phyloP scores from a whole-genome alignment of 2,888 invertebrate species.

The Parnassius orleans region DNA sequence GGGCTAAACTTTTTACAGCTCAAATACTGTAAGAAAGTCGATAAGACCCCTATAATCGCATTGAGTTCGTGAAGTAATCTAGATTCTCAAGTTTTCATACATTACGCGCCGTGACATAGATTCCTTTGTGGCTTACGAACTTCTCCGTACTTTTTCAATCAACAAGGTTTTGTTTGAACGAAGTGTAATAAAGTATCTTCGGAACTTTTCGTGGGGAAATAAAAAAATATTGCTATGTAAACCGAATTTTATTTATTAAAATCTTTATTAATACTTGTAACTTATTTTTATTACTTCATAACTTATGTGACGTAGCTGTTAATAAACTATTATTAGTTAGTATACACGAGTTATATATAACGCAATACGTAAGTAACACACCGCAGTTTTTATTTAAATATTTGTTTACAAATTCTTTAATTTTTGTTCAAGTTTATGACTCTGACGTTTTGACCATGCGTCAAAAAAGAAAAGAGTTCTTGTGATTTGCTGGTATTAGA shows the following conservation, averaged over 20 bases:
- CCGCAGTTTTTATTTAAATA: too few relatives aligned
- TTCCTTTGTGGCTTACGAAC: constrained; percentile 28
- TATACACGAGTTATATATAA: too few relatives aligned
- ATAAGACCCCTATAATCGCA: constrained; percentile 63
- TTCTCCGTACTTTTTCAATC: constrained; percentile 28
- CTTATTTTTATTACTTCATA: too few relatives aligned
- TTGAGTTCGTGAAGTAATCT: constrained; percentile 51
- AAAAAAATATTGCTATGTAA: constrained; percentile 1
- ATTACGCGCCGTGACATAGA: constrained; percentile 28
- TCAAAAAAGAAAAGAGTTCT: too few relatives aligned
- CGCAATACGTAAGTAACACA: too few relatives aligned
- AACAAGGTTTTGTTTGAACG: constrained; percentile 26
- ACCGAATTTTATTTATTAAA: not conserved
- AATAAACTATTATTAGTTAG: too few relatives aligned
- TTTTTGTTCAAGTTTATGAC: too few relatives aligned
- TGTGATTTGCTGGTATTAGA: too few relatives aligned
- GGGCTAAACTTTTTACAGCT: constrained; percentile 73
- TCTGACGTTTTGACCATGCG: too few relatives aligned
- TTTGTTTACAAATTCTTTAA: too few relatives aligned
- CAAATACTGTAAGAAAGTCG: constrained; percentile 65
- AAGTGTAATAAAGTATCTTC: constrained; percentile 23
- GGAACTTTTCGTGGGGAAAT: not conserved
- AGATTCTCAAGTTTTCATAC: constrained; percentile 34
- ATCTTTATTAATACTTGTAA: too few relatives aligned
- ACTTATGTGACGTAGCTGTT: too few relatives aligned